A percentile compares a stretch with the other conserved stretches of the same genome.
Evolutionary conservation across 2,888 invertebrate genomes (phyloP).

Genomic region (Mantis religiosa): DNA sequence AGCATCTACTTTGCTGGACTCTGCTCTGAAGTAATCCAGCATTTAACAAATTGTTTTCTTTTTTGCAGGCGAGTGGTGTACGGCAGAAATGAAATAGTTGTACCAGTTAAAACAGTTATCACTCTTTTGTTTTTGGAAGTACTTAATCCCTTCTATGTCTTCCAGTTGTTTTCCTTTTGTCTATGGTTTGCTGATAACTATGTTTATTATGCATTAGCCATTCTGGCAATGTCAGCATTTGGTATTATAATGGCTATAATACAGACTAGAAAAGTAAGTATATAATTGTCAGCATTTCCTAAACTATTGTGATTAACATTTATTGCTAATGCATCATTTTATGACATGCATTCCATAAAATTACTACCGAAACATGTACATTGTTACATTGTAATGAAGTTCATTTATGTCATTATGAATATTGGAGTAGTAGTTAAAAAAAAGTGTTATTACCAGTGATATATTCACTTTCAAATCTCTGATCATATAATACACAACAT

Average conservation of each 20-base stretch:
- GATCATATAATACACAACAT: too few relatives aligned
- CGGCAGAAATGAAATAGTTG: slow-evolving; percentile 78
- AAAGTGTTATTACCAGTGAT: too few relatives aligned
- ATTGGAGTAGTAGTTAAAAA: too few relatives aligned
- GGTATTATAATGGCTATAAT: slow-evolving; percentile 79
- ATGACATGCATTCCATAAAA: too few relatives aligned
- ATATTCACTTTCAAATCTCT: too few relatives aligned
- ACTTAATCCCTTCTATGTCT: slow-evolving; percentile 92
- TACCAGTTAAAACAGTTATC: slow-evolving; percentile 69
- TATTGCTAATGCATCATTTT: background rate
- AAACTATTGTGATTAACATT: background rate
- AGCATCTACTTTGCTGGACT: background rate
- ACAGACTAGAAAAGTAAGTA: slow-evolving; percentile 74
- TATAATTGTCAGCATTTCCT: background rate
- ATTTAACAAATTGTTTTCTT: slow-evolving; percentile 24
- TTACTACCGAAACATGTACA: too few relatives aligned
- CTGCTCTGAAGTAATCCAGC: too few relatives aligned
- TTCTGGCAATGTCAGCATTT: slow-evolving; percentile 76
- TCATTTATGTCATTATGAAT: too few relatives aligned
- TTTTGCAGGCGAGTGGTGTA: slow-evolving; percentile 68
- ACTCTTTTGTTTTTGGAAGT: slow-evolving; percentile 75
- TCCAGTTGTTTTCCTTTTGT: slow-evolving; percentile 85
- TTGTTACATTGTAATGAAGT: too few relatives aligned
- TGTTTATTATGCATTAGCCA: slow-evolving; percentile 83
- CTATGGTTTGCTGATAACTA: slow-evolving; percentile 90